phyloP scores from a whole-genome alignment of 2,797 vertebrate species.

The Pogonophryne albipinna region DNA sequence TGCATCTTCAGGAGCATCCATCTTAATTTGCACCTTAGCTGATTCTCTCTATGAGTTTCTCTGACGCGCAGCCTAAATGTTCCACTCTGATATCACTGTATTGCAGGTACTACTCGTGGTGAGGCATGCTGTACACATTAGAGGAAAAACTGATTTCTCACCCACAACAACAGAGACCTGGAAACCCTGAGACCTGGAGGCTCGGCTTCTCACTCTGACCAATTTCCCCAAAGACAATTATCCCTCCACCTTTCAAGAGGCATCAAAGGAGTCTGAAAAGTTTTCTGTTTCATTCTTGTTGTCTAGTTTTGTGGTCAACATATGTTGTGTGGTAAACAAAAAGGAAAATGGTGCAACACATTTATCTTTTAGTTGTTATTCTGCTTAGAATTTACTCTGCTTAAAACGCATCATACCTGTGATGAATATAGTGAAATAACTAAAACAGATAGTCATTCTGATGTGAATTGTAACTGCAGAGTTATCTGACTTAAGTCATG shows the following conservation, averaged over 20 bases:
- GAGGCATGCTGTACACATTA: conserved; percentile 1
- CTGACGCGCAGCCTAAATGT: conserved; percentile 22
- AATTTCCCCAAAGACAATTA: conserved; percentile 15
- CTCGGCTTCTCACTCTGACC: conserved; percentile 5
- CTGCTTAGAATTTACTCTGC: not conserved
- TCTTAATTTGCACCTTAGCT: not conserved
- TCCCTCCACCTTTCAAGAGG: conserved; percentile 11
- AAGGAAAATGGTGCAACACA: not conserved
- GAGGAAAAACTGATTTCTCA: conserved; percentile 10
- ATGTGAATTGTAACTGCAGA: conserved; percentile 30
- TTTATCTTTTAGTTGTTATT: conserved; percentile 8
- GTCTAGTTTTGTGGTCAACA: conserved; percentile 17
- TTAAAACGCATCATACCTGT: not conserved
- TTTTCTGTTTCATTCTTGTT: conserved; percentile 9
- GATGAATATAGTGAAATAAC: not conserved
- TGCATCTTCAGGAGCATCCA: conserved; percentile 1
- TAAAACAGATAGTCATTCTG: not conserved
- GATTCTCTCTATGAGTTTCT: conserved; percentile 5
- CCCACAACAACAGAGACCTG: conserved; percentile 18
- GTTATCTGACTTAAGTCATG: conserved; percentile 12
- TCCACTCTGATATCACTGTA: conserved; percentile 20
- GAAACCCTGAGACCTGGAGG: conserved; percentile 3
- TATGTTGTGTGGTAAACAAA: conserved; percentile 3
- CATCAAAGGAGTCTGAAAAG: conserved; percentile 3
- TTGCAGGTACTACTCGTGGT: conserved; percentile 29